Evolutionary conservation across 2,888 invertebrate genomes (phyloP).

Genomic region (Shargacucullia verbasci): DNA sequence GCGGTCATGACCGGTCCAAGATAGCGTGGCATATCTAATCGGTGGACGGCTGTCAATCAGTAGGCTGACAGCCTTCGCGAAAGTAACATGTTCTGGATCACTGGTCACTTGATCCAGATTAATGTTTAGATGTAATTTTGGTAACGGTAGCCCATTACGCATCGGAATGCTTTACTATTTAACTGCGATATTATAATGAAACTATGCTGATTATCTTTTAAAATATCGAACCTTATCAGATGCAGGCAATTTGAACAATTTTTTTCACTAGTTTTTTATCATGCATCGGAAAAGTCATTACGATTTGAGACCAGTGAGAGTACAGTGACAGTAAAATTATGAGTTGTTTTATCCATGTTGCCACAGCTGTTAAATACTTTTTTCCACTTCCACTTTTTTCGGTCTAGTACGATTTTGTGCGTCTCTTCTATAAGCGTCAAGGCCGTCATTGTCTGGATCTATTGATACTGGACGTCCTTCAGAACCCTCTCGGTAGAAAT

Average conservation of each 20-base stretch:
- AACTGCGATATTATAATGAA: slow-evolving; percentile 20
- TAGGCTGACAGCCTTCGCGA: slow-evolving; percentile 70
- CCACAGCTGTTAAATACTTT: no score
- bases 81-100: slow-evolving; percentile 74
- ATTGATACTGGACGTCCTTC: no score
- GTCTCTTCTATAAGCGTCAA: no score
- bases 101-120: slow-evolving; percentile 63
- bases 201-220: slow-evolving; percentile 25
- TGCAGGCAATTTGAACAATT: not conserved
- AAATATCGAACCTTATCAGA: slow-evolving; percentile 32
- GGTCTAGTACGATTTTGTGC: no score
- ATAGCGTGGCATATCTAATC: slow-evolving; percentile 85
- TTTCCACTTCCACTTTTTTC: no score
- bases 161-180: slow-evolving; percentile 27
- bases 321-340: no score
- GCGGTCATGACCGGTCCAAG: slow-evolving; percentile 75
- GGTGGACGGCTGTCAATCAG: slow-evolving; percentile 79
- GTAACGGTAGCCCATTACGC: slow-evolving; percentile 43
- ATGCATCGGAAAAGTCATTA: not conserved
- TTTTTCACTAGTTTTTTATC: not conserved
- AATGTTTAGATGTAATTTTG: slow-evolving; percentile 51
- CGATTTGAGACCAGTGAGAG: no score
- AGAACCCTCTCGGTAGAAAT: no score
- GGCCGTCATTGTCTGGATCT: no score
- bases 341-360: no score